Evolutionary conservation across 2,113 vertebrate species (phyloP).

Genomic region (Muntiacus muntjak): DNA sequence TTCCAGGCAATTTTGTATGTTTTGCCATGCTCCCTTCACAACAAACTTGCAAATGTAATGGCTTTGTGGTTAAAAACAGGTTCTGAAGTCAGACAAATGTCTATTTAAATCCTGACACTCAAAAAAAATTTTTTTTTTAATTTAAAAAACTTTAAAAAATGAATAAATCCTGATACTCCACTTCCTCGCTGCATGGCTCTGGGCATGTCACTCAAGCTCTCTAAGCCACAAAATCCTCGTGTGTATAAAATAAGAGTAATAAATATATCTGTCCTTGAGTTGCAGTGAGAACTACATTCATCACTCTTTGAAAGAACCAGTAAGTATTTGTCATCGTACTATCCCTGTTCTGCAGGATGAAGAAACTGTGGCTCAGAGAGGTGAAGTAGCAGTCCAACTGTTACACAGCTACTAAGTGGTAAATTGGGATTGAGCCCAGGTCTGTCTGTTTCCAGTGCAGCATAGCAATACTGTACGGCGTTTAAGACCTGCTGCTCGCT

Average conservation of each 20-base stretch:
- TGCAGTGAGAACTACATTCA: not conserved
- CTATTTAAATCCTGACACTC: not conserved
- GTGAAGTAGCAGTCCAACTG: not conserved
- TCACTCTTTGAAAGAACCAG: not conserved
- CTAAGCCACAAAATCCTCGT: not conserved
- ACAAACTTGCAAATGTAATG: not conserved
- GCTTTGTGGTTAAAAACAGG: conserved; percentile 3
- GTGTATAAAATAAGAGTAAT: not conserved
- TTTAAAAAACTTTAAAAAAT: too few relatives aligned
- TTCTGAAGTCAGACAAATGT: not conserved
- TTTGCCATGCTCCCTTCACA: not conserved
- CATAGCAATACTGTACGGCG: not conserved
- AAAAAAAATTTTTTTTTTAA: too few relatives aligned
- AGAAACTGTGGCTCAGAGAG: not conserved
- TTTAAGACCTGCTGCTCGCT: not conserved
- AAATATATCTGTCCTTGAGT: not conserved
- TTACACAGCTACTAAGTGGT: not conserved
- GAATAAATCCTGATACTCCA: not conserved
- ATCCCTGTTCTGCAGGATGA: not conserved
- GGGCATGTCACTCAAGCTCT: not conserved
- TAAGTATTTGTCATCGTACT: not conserved
- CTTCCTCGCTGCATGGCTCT: not conserved
- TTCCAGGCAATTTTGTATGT: not conserved
- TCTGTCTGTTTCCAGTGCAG: not conserved
- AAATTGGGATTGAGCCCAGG: not conserved